These are phyloP conservation scores for Standfussiana lucernea DNA, from an alignment of 2,888 invertebrate genomes.

Conservation along the genomic window DNA sequence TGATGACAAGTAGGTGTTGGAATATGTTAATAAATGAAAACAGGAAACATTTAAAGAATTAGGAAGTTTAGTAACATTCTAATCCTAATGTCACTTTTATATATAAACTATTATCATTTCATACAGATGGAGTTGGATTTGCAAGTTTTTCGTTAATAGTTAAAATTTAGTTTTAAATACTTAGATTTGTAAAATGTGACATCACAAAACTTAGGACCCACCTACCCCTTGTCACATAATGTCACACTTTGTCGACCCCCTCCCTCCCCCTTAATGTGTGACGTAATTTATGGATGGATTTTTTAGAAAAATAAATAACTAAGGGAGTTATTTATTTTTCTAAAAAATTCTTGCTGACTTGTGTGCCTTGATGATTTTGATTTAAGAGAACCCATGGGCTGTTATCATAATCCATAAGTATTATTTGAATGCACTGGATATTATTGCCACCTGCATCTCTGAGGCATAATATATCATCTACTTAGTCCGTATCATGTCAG, in stretches of 20 bases:
- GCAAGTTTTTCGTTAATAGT: too few species aligned
- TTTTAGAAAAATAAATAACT: too few species aligned
- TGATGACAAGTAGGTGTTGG: background rate
- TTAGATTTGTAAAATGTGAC: too few species aligned
- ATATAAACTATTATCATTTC: background rate
- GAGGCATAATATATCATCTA: slow-evolving; percentile 18
- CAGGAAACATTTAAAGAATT: slow-evolving; percentile 17
- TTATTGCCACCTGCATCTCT: slow-evolving; percentile 27
- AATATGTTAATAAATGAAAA: background rate
- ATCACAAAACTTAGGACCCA: too few species aligned
- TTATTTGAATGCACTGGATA: background rate
- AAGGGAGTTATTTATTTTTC: too few species aligned
- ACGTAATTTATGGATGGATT: too few species aligned
- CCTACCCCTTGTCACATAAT: too few species aligned
- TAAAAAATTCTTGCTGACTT: background rate
- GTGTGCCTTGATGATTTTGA: background rate
- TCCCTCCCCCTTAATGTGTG: too few species aligned
- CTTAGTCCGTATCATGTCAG: slow-evolving; percentile 57
- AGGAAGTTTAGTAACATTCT: background rate
- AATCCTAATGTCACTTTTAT: background rate
- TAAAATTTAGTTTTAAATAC: too few species aligned
- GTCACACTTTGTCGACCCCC: too few species aligned
- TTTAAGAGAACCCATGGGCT: background rate
- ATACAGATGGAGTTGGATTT: too few species aligned
- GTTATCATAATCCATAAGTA: background rate